Percentiles rank a stretch among this genome's conserved stretches.
Evolutionary conservation across 2,113 vertebrate species (phyloP).

Genomic region (Geococcyx californianus): DNA sequence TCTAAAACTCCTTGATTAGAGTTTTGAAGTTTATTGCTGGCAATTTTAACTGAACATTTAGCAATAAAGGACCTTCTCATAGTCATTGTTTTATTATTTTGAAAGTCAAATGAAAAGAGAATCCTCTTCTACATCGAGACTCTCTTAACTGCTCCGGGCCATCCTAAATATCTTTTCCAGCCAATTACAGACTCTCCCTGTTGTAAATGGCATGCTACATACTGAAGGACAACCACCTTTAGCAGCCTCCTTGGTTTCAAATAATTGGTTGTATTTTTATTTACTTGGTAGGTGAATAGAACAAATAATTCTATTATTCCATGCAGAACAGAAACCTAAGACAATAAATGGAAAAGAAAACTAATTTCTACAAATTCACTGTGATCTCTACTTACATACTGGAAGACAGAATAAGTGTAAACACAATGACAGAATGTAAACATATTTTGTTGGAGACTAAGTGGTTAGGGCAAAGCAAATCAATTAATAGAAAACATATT

Average conservation of each 20-base stretch:
- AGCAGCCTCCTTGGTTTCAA: background rate
- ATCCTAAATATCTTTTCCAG: background rate
- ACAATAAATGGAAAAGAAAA: background rate
- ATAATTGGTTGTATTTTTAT: background rate
- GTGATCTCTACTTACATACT: background rate
- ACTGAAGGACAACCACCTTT: fast-evolving
- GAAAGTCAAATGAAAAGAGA: background rate
- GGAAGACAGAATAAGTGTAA: background rate
- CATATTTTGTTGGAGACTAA: background rate
- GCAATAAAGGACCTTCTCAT: background rate
- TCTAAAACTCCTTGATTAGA: background rate
- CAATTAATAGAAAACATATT: background rate
- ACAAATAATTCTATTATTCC: background rate
- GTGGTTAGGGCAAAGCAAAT: background rate
- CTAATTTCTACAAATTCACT: background rate
- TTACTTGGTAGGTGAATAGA: background rate
- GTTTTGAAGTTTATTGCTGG: conserved; percentile 3
- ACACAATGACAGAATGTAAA: background rate
- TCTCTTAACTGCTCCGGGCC: background rate
- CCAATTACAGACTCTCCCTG: background rate
- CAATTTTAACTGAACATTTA: conserved; percentile 40
- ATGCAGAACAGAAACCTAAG: background rate
- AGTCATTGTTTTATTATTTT: background rate
- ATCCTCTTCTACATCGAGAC: background rate
- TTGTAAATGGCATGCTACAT: background rate